Evolutionary conservation across 2,888 invertebrate genomes (phyloP).

Genomic region (Amphipoea oculea): DNA sequence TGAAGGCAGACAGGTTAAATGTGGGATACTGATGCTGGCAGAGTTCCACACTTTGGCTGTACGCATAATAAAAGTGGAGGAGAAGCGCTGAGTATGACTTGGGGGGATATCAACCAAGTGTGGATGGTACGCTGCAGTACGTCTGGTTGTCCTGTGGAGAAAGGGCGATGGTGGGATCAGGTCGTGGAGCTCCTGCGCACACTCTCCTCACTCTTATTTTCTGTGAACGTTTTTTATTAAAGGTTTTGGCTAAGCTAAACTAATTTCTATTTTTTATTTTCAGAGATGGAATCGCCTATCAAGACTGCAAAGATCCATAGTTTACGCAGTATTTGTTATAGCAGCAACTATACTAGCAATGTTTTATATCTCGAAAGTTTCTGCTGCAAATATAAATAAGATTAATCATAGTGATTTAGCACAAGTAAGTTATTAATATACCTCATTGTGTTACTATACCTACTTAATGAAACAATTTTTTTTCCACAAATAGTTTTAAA

Average conservation of each 20-base stretch:
- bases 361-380: slow-evolving; percentile 86
- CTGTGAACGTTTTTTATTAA: background rate
- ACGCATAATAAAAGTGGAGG: too few relatives aligned
- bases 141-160: too few relatives aligned
- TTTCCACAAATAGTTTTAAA: background rate
- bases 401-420: slow-evolving; percentile 71
- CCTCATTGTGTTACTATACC: background rate
- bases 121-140: too few relatives aligned
- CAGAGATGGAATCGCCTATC: slow-evolving; percentile 97
- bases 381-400: slow-evolving; percentile 71
- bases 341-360: slow-evolving; percentile 91
- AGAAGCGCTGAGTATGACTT: too few relatives aligned
- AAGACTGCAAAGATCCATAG: slow-evolving; percentile 94
- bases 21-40: too few relatives aligned
- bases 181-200: too few relatives aligned
- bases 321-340: slow-evolving; percentile 91
- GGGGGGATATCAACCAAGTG: too few relatives aligned
- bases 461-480: background rate
- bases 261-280: slow-evolving; percentile 72
- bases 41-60: too few relatives aligned
- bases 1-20: too few relatives aligned
- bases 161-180: too few relatives aligned
- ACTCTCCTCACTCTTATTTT: too few relatives aligned
- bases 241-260: background rate
- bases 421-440: slow-evolving; percentile 71